phyloP scores from a whole-genome alignment of 2,113 vertebrate species.

The Neodon shergylaensis region DNA sequence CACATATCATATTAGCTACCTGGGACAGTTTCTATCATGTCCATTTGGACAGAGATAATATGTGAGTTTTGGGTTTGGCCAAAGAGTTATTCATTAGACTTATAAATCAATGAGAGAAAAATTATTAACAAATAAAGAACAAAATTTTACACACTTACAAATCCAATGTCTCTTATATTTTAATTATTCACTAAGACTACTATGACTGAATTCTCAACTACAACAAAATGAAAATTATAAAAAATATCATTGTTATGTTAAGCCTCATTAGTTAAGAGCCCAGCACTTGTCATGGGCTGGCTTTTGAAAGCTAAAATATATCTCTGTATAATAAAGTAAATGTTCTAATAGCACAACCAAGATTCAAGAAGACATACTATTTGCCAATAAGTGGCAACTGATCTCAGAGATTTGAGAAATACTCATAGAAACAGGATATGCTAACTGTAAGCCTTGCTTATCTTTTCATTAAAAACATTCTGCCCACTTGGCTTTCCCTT shows the following conservation, averaged over 20 bases:
- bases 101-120: conserved; percentile 25
- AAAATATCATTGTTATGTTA: conserved; percentile 42
- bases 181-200: conserved; percentile 45
- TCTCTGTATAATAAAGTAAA: background rate
- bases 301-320: conserved; percentile 11
- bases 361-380: conserved; percentile 50
- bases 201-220: conserved; percentile 46
- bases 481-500: background rate
- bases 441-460: conserved; percentile 40
- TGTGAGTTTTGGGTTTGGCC: background rate
- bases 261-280: conserved; percentile 53
- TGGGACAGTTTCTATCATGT: background rate
- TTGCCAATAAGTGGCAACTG: conserved; percentile 55
- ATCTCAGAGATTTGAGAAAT: conserved; percentile 52
- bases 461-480: background rate
- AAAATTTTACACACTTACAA: background rate
- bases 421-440: conserved; percentile 16
- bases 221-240: conserved; percentile 58
- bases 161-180: background rate
- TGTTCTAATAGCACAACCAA: conserved; percentile 41
- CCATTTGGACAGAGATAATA: background rate
- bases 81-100: background rate
- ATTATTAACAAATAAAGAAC: conserved; percentile 9
- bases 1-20: background rate
- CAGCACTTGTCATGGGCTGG: background rate